Evolutionary conservation across 2,113 vertebrate genomes (phyloP).

Genomic region (Hirundichthys speculiger): DNA sequence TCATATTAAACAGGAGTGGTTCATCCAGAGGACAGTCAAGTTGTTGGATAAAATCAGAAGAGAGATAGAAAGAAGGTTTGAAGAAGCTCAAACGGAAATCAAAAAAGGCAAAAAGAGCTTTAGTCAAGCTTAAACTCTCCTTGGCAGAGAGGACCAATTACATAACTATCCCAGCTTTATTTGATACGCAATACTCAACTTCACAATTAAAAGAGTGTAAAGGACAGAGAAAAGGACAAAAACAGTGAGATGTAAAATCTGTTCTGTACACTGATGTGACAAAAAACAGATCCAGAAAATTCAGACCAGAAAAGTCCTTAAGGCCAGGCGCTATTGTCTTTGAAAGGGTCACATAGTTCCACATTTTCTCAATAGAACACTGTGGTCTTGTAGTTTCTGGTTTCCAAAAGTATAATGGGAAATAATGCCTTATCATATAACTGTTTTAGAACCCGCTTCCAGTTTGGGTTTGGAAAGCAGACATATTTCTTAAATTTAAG

Average conservation of each 20-base stretch:
- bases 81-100: slow-evolving; percentile 34
- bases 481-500: no score
- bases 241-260: background rate
- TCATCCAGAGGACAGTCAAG: slow-evolving; percentile 69
- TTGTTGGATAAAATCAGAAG: slow-evolving; percentile 43
- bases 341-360: no score
- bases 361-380: no score
- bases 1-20: slow-evolving; percentile 66
- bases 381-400: no score
- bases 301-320: no score
- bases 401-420: no score
- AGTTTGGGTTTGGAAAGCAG: no score
- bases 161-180: slow-evolving; percentile 45
- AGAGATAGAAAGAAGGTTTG: slow-evolving; percentile 31
- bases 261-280: no score
- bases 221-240: slow-evolving; percentile 20
- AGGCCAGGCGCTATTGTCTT: no score
- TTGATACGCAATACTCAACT: slow-evolving; percentile 34
- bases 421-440: no score
- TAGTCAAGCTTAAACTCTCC: slow-evolving; percentile 46
- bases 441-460: no score
- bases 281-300: no score
- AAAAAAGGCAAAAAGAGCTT: slow-evolving; percentile 51
- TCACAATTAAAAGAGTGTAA: slow-evolving; percentile 24
- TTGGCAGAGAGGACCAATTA: slow-evolving; percentile 52